Evolutionary conservation across 1,140 invertebrate genomes (phyloP).

Genomic region (Nasonia longicornis): DNA sequence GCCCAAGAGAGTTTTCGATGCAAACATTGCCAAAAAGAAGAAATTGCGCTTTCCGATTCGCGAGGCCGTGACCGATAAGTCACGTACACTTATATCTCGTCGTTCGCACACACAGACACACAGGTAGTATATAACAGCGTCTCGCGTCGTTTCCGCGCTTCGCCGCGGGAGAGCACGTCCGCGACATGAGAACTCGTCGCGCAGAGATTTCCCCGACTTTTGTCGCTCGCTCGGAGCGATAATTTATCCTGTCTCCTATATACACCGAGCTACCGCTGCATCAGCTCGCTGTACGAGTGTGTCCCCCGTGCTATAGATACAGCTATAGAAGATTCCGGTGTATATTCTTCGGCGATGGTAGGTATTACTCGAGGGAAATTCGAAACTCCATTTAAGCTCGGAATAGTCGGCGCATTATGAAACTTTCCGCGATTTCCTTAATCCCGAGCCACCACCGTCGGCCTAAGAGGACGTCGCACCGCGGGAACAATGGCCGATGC

Average conservation of each 20-base stretch:
- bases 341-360: not conserved
- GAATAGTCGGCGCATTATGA: not conserved
- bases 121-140: not conserved
- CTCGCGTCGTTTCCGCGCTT: not conserved
- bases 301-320: too few relatives aligned
- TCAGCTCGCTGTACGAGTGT: too few relatives aligned
- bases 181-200: not conserved
- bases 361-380: slow-evolving; percentile 7
- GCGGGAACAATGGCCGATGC: too few relatives aligned
- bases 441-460: not conserved
- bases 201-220: not conserved
- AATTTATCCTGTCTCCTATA: not conserved
- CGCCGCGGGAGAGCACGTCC: not conserved
- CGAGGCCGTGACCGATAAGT: not conserved
- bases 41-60: not conserved
- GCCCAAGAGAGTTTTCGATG: not conserved
- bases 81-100: not conserved
- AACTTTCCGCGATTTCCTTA: slow-evolving; percentile 1
- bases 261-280: not conserved
- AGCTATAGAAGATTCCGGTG: too few relatives aligned
- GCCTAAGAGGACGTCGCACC: too few relatives aligned
- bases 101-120: not conserved
- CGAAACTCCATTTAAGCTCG: not conserved
- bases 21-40: not conserved
- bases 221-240: not conserved